Evolutionary conservation across 1,140 invertebrate species (phyloP).

Genomic region (Drosophila rufa): DNA sequence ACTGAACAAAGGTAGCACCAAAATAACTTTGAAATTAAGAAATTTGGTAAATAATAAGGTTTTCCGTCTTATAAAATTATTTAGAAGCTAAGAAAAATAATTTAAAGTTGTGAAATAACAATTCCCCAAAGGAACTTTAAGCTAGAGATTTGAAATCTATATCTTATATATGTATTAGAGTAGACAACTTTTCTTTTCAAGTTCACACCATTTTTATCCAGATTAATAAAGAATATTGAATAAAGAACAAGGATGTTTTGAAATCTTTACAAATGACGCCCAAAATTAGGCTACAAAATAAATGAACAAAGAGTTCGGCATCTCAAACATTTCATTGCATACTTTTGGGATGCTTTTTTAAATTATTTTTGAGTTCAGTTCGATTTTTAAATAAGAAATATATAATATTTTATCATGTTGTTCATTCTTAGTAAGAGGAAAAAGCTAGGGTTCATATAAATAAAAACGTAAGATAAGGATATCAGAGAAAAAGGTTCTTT

Average conservation of each 20-base stretch:
- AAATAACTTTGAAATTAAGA: background rate
- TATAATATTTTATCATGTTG: no score
- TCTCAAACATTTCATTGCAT: background rate
- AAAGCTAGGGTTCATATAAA: background rate
- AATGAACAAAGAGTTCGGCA: fast-evolving
- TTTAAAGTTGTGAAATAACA: no score
- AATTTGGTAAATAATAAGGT: no score
- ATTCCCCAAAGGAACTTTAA: no score
- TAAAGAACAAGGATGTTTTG: no score
- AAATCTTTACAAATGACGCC: background rate
- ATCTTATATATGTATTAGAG: no score
- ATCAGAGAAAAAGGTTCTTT: background rate
- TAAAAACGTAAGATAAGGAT: background rate
- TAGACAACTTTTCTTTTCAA: background rate
- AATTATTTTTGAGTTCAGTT: no score
- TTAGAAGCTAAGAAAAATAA: background rate
- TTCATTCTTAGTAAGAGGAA: background rate
- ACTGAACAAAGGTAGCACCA: background rate
- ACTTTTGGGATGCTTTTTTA: background rate
- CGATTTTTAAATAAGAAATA: no score
- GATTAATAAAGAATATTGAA: background rate
- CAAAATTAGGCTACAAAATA: background rate
- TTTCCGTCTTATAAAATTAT: background rate
- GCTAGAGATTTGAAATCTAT: background rate
- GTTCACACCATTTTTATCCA: no score